These are phyloP conservation scores for Vidua chalybeata DNA, from an alignment of 2,113 vertebrate genomes.

Conservation along the genomic window DNA sequence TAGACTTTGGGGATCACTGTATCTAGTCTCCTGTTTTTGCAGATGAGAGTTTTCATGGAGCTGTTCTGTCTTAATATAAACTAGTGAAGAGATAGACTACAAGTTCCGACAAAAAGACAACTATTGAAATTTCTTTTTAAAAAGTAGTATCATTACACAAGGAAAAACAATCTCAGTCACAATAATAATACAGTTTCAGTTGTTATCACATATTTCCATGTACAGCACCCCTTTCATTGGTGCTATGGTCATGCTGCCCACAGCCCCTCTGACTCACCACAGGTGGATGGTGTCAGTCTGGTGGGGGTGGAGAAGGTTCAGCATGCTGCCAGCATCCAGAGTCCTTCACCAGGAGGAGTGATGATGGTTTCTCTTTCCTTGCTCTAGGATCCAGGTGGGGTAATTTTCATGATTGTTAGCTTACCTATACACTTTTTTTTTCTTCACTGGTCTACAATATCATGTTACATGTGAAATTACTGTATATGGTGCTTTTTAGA, in stretches of 20 bases:
- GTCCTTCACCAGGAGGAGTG: neutral
- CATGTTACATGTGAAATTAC: neutral
- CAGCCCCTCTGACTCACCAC: neutral
- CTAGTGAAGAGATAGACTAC: neutral
- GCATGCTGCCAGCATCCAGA: neutral
- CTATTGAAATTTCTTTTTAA: neutral
- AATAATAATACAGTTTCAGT: neutral
- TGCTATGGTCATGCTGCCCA: neutral
- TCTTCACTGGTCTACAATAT: neutral
- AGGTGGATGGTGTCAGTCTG: neutral
- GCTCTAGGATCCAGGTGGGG: neutral
- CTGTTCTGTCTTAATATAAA: neutral
- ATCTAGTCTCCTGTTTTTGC: neutral
- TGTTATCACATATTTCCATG: neutral
- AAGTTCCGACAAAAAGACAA: neutral
- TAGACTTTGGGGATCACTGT: neutral
- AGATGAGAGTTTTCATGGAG: neutral
- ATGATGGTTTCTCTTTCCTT: neutral
- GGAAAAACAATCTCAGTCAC: neutral
- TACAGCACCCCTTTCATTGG: neutral
- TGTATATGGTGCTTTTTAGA: neutral
- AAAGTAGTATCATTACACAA: neutral
- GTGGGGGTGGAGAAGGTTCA: neutral
- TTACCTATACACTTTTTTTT: neutral
- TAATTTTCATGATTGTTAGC: neutral